These are phyloP conservation scores for Halictus rubicundus DNA, from an alignment of 1,140 invertebrate genomes.

Conservation along the genomic window DNA sequence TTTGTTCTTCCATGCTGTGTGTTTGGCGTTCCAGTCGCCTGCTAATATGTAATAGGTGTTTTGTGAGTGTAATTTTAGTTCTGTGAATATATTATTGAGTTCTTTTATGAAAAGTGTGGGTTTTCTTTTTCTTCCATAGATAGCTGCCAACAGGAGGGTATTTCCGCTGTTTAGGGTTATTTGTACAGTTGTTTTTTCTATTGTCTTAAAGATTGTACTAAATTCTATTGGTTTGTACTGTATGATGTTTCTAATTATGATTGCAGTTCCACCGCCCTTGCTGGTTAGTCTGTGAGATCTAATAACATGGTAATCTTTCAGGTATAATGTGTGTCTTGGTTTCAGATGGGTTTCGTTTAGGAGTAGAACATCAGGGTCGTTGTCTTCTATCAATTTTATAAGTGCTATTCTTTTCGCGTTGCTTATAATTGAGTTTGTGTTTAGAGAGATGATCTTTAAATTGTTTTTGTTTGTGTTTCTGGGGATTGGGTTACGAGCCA, in stretches of 20 bases:
- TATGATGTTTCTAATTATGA: background rate
- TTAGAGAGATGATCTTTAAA: slow-evolving; percentile 4
- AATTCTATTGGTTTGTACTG: background rate
- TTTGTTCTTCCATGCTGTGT: background rate
- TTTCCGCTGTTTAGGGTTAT: background rate
- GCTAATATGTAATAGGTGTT: background rate
- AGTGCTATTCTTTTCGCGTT: slow-evolving; percentile 3
- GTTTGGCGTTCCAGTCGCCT: background rate
- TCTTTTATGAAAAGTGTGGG: background rate
- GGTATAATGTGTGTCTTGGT: background rate
- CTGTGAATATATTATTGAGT: background rate
- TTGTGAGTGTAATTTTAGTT: background rate
- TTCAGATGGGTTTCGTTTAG: too few relatives aligned
- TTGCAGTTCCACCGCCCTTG: background rate
- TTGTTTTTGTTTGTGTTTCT: background rate
- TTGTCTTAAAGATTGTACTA: background rate
- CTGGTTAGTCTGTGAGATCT: background rate
- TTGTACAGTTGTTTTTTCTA: background rate
- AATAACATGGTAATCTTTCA: background rate
- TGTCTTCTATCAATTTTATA: background rate
- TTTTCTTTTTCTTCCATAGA: background rate
- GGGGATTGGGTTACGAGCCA: background rate
- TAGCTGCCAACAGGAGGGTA: background rate
- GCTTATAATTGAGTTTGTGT: slow-evolving; percentile 4
- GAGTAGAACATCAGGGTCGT: background rate